Base-by-base conservation (phyloP, 2,888 invertebrate species). In the Thumatha senex region DNA sequence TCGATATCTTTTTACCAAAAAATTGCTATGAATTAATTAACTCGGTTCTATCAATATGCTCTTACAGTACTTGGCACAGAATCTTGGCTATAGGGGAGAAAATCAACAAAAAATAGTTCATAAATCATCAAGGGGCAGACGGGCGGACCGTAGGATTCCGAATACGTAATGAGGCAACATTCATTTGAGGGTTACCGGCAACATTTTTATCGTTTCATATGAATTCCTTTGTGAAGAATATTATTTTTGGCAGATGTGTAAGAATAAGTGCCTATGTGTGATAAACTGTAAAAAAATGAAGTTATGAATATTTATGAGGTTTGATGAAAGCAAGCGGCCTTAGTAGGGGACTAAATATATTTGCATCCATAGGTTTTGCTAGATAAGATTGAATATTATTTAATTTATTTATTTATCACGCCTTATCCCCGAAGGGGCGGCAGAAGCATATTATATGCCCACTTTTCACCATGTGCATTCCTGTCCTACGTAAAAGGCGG, bases 61-160 rank as follows among this genome's bases (percentile, higher is more conserved):
- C 64, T 71, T 60, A 67, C 74, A 79, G 80, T 77, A 79, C 70
- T 84, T 87, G 86, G 84, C 85, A 81, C 68, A 75, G 66, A 76
- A 71, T 81, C 79, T 84, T 83, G 81, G 81, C 76, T 72, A 61
- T 67, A 56, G 61, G 58, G 72, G 70, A 65, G 70, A 78, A 82
- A 82, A 84, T 82, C 78, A 76, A 82, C 80, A 84, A 88, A 88
- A 88, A 89, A 84, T 76, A 61, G 80, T 74, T 66, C 79, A 86
- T 90, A 86, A 90, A 90, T 91, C 89, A 89, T 67, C 55, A 56
- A 13, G 63, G 65, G 78, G 71, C 85, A 84, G 86, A 83, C 90
- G 82, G 87, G 80, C 70, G 78, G 84, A 76, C 74, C 74, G 69
- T 64, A 72, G 73, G 65, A 63, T 76, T 67, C 76, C 67, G 88